Percentiles rank a stretch among this genome's conserved stretches.
Evolutionary conservation across 2,113 vertebrate species (phyloP).

Genomic region (Otis tarda): DNA sequence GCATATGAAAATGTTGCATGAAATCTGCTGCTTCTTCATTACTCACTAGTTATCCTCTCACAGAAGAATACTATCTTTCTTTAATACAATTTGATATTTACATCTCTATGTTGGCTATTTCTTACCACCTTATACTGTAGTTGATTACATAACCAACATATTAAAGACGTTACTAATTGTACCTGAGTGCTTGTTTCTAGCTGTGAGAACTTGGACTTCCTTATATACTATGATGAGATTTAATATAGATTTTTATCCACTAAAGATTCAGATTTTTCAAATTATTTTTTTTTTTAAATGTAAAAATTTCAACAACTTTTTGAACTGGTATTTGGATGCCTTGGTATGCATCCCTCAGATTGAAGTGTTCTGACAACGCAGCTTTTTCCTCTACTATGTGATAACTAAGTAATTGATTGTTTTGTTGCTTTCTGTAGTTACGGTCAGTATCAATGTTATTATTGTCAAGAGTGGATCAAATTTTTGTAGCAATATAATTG

Average conservation of each 20-base stretch:
- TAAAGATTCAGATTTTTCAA: background rate
- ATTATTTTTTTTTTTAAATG: too few species aligned
- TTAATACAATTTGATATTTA: background rate
- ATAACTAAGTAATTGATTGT: background rate
- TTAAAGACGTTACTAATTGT: background rate
- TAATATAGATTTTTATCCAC: background rate
- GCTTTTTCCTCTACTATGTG: fast-evolving
- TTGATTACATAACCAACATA: background rate
- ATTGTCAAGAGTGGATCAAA: background rate
- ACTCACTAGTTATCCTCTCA: background rate
- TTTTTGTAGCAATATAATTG: background rate
- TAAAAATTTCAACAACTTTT: background rate
- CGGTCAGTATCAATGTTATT: background rate
- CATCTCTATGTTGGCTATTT: background rate
- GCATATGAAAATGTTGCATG: background rate
- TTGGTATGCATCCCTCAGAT: background rate
- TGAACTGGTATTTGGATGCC: background rate
- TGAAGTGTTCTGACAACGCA: background rate
- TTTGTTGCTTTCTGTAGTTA: background rate
- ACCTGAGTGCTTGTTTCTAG: background rate
- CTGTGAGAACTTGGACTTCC: background rate
- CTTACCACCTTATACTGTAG: background rate
- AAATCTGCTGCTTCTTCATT: background rate
- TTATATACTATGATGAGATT: background rate
- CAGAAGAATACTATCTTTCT: background rate